Conservation (phyloP, 2,113 vertebrate species). For the Passer domesticus region DNA sequence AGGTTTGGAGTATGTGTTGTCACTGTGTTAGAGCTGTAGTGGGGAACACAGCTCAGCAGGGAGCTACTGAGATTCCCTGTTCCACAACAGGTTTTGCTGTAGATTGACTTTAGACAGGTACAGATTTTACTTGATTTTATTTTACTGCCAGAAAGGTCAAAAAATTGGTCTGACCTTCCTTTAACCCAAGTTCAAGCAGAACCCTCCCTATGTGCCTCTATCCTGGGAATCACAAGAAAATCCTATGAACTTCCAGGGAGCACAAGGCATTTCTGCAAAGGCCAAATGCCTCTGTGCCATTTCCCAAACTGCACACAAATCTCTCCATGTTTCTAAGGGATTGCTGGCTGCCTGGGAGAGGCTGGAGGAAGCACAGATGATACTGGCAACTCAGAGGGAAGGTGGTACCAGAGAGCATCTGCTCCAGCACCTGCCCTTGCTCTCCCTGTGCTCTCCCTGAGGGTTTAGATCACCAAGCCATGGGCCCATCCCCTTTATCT, state of each 20-base stretch:
- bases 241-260: not conserved
- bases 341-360: not conserved
- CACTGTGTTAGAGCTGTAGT: not conserved
- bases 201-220: fast-evolving
- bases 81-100: not conserved
- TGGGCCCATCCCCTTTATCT: not conserved
- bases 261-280: not conserved
- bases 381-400: not conserved
- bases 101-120: not conserved
- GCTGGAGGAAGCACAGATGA: not conserved
- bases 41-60: not conserved
- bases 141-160: not conserved
- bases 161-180: not conserved
- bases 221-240: not conserved
- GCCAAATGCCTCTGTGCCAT: not conserved
- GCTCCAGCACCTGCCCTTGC: not conserved
- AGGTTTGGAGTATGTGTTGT: not conserved
- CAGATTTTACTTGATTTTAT: not conserved
- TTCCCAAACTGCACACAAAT: not conserved
- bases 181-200: not conserved
- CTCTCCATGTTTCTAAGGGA: not conserved
- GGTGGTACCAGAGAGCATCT: not conserved
- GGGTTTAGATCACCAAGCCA: not conserved
- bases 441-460: not conserved
- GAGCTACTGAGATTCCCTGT: not conserved